Evolutionary conservation across 2,113 vertebrate genomes (phyloP).

Genomic region (Smithornis capensis): DNA sequence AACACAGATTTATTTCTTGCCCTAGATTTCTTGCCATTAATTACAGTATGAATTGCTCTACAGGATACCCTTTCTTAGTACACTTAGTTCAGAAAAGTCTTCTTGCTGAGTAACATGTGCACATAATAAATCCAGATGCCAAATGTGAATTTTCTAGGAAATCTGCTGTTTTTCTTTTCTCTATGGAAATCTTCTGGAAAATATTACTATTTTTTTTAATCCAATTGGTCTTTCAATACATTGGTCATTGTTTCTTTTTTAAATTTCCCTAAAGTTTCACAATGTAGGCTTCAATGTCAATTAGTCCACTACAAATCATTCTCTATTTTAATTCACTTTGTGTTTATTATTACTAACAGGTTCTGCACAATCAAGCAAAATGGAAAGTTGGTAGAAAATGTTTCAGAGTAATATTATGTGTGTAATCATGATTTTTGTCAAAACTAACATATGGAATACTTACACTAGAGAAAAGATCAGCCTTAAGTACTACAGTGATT

Average conservation of each 20-base stretch:
- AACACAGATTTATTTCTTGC: constrained; percentile 31
- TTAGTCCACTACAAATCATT: neutral
- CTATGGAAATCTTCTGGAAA: constrained; percentile 4
- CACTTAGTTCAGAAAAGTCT: neutral
- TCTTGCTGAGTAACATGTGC: constrained; percentile 15
- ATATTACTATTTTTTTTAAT: neutral
- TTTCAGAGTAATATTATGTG: neutral
- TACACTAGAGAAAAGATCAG: neutral
- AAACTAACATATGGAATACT: neutral
- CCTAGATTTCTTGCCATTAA: neutral
- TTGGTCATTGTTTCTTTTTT: neutral
- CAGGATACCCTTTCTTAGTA: neutral
- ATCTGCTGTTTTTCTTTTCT: neutral
- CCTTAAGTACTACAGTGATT: neutral
- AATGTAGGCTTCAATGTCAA: neutral
- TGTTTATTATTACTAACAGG: neutral
- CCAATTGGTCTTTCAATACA: neutral
- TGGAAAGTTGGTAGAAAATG: neutral
- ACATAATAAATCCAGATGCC: constrained; percentile 25
- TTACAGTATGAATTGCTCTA: constrained; percentile 8
- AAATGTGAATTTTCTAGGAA: constrained; percentile 46
- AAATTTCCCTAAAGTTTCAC: neutral
- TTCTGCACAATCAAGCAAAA: neutral
- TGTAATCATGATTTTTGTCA: neutral
- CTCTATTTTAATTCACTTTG: neutral